Evolutionary conservation across 2,113 vertebrate species (phyloP).

Genomic region (Corythoichthys intestinalis): DNA sequence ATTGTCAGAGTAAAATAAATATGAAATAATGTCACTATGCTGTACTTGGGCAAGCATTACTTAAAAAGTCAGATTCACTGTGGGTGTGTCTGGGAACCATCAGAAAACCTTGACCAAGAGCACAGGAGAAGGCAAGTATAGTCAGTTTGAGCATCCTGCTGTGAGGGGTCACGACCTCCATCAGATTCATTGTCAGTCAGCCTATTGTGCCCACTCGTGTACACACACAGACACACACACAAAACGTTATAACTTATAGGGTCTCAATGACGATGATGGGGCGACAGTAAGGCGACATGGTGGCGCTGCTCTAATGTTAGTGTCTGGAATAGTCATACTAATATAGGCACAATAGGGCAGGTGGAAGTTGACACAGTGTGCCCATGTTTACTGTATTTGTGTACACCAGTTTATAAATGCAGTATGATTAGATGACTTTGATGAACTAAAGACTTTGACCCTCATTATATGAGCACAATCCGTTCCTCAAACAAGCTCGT

Average conservation of each 20-base stretch:
- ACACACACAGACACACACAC: slow-evolving; percentile 31
- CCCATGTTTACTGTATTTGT: neutral
- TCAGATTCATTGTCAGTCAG: slow-evolving; percentile 98
- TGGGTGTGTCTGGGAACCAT: slow-evolving; percentile 6
- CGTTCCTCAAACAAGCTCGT: no score
- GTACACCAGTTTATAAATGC: neutral
- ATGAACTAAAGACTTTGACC: slow-evolving; percentile 23
- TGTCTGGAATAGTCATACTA: slow-evolving; percentile 26
- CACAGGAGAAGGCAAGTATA: slow-evolving; percentile 73
- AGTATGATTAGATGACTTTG: neutral
- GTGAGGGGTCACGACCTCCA: slow-evolving; percentile 90
- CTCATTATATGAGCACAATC: neutral
- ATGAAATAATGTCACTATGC: neutral
- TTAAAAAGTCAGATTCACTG: neutral
- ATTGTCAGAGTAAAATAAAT: neutral
- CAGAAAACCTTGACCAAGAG: slow-evolving; percentile 76
- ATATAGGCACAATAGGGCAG: slow-evolving; percentile 12
- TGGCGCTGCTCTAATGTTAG: slow-evolving; percentile 70
- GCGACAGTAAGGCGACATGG: slow-evolving; percentile 93
- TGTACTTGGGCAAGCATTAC: neutral
- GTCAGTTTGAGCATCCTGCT: slow-evolving; percentile 69
- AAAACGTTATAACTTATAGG: slow-evolving; percentile 86
- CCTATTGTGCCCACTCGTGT: slow-evolving; percentile 81
- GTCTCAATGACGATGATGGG: slow-evolving; percentile 91
- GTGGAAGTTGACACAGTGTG: neutral